Evolutionary conservation across 1,140 invertebrate genomes (phyloP).

Genomic region (Drosophila bocqueti): DNA sequence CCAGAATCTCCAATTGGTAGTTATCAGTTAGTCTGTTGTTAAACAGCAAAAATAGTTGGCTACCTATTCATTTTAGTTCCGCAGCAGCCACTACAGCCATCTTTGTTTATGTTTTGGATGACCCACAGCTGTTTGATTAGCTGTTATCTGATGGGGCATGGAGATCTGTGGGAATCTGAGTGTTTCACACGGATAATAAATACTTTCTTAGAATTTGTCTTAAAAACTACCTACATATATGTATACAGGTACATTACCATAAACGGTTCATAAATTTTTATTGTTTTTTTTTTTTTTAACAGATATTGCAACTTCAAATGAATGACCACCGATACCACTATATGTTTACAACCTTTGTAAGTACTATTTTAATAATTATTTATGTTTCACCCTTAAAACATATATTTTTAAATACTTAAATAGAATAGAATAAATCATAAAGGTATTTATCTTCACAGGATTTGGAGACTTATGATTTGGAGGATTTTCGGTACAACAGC

Average conservation of each 20-base stretch:
- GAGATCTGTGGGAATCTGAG: too few species aligned
- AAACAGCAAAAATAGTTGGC: too few species aligned
- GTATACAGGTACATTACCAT: background rate
- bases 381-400: too few species aligned
- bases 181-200: background rate
- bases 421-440: too few species aligned
- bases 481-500: slow-evolving; percentile 97
- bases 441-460: slow-evolving; percentile 86
- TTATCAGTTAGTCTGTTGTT: too few species aligned
- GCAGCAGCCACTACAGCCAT: too few species aligned
- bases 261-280: background rate
- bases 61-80: too few species aligned
- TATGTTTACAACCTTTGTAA: slow-evolving; percentile 94
- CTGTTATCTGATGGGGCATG: too few species aligned
- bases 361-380: slow-evolving; percentile 23
- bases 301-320: slow-evolving; percentile 90
- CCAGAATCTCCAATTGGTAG: too few species aligned
- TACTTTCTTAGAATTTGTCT: background rate
- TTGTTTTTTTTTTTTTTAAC: slow-evolving; percentile 4
- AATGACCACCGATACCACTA: slow-evolving; percentile 97
- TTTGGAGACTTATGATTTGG: slow-evolving; percentile 95
- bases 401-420: too few species aligned
- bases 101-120: too few species aligned
- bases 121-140: too few species aligned
- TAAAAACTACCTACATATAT: background rate